Base-by-base conservation (phyloP, 2,888 invertebrate genomes). In the Tyria jacobaeae region DNA sequence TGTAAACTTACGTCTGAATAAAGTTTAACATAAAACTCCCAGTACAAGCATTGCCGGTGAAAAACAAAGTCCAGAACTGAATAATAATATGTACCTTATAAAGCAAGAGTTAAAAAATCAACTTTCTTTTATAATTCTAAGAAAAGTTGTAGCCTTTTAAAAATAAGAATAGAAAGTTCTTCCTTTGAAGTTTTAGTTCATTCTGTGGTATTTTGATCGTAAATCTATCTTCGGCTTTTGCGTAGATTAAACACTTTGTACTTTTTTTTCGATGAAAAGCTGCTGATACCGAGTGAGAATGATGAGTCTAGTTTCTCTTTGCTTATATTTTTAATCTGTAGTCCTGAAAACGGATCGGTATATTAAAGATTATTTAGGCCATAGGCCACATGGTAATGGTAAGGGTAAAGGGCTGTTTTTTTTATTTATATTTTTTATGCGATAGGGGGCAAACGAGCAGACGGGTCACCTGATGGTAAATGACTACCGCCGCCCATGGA, bases 71-170 rank as follows among this genome's bases (percentile, higher is more conserved):
- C 14, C 31, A 17, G 21, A 34, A 50, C n/a, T 25, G 49, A 67
- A 24, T 54, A 44, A 21, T 55, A 41, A 51, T 61, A 57, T 17
- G 34, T 39, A 14, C 34, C 51, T 48, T 41, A 57, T 55, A 60
- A 58, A 63, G 57, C 57, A 60, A 57, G 63, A 66, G 63, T 63
- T 57, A 57, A 51, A 25, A 25, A 52, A 57, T 55, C 57, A 48
- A 60, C 48, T 60, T 56, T 54, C 34, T 17, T 59, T 51, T 48
- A 55, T n/a, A 52, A 53, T 66, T 57, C 21, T 24, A 50, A n/a
- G 44, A 48, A 56, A 57, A 54, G 31, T 54, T 44, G 39, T 53
- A 4, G 10, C n/a, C n/a, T 54, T 51, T 50, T 44, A 21, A 25
- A 17, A 39, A 35, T n/a, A 34, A 48, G 51, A 51, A 21, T 51